Percentiles rank a stretch among this genome's conserved stretches.
Evolutionary conservation across 2,797 vertebrate species (phyloP).

Genomic region (Podarcis lilfordi): DNA sequence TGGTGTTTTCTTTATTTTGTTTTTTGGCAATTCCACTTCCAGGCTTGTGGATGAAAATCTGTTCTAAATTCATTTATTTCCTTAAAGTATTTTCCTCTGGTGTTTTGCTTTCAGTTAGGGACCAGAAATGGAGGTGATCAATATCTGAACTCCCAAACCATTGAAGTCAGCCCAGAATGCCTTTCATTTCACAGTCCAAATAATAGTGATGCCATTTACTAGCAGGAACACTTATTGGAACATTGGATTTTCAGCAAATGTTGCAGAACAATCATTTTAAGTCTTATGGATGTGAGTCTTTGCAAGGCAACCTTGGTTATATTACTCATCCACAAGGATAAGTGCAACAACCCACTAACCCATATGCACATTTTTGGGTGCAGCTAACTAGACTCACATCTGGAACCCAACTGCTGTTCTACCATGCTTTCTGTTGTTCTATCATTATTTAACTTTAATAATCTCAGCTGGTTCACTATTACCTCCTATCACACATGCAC

Average conservation of each 20-base stretch:
- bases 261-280: neutral
- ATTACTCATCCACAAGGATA: neutral
- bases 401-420: neutral
- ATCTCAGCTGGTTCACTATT: too few species aligned
- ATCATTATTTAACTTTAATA: neutral
- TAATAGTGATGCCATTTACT: neutral
- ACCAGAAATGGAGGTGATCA: neutral
- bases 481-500: neutral
- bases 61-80: conserved; percentile 16
- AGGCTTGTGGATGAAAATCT: neutral
- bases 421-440: neutral
- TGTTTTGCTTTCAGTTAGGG: neutral
- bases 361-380: neutral
- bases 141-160: conserved; percentile 9
- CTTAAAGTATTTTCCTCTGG: conserved; percentile 11
- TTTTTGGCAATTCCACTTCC: neutral
- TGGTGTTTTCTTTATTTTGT: neutral
- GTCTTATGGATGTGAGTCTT: neutral
- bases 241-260: neutral
- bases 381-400: neutral
- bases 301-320: neutral
- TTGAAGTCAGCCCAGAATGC: conserved; percentile 19
- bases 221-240: neutral
- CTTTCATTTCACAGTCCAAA: conserved; percentile 11
- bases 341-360: neutral